phyloP scores from a whole-genome alignment of 2,113 vertebrate species.

The Hystrix brachyura region DNA sequence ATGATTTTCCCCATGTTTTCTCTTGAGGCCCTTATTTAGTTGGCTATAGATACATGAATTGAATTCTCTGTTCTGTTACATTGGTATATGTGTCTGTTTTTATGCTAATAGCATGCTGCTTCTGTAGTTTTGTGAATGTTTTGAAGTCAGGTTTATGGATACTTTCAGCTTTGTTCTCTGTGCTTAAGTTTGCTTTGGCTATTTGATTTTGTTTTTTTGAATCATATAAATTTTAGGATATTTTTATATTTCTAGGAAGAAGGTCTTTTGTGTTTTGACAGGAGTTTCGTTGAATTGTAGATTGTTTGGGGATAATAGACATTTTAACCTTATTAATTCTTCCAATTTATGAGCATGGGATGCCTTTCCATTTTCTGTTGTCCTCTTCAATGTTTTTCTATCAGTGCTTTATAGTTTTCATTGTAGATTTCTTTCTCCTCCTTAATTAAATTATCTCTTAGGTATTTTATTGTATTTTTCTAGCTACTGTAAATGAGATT shows the following conservation, averaged over 20 bases:
- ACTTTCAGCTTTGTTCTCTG: not conserved
- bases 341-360: not conserved
- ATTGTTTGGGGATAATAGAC: not conserved
- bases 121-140: not conserved
- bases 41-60: too few relatives aligned
- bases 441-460: not conserved
- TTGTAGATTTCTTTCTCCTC: not conserved
- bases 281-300: not conserved
- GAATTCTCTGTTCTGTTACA: not conserved
- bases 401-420: not conserved
- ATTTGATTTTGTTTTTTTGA: not conserved
- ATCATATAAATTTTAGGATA: not conserved
- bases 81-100: not conserved
- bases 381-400: not conserved
- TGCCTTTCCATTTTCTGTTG: not conserved
- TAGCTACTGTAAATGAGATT: not conserved
- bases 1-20: too few relatives aligned
- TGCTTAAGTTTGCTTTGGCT: not conserved
- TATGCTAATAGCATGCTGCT: not conserved
- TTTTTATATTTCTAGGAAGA: not conserved
- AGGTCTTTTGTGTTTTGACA: not conserved
- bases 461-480: not conserved
- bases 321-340: not conserved
- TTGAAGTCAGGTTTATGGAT: not conserved
- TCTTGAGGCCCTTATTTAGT: too few relatives aligned